Evolutionary conservation across 2,888 invertebrate genomes (phyloP), one percentile per base, ranked within the genome.

Genomic region (Apodemia mormo): DNA sequence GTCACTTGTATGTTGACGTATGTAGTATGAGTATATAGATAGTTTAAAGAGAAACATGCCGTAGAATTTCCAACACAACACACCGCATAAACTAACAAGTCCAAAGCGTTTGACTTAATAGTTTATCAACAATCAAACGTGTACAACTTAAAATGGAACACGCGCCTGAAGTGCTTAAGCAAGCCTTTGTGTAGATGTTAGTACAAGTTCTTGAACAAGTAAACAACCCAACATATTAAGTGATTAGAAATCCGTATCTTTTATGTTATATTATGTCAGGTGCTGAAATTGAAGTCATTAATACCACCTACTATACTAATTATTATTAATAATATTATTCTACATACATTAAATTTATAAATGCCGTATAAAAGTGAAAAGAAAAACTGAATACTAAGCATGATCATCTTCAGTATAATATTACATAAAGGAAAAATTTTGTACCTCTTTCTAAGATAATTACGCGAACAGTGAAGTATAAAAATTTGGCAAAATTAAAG

Each of bases 51-150:
- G 68, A 65, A 54, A 22, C 29, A 7, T 54, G 14, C 22, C 14
- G 2, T 33, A 61, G 61, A 61, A 30, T 14, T 30, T 14, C 3
- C 33, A 30, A 12, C 4, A 3, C 58, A 29, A 37, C 33, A 54
- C 49, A 29, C 10, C 9, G n/a, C 30, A 66, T 68, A 9, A 40
- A 40, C 40, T 43, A 69, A 69, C 65, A 65, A 37, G 64, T 52
- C 52, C 40, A 37, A 65, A 69, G 43, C 68, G 65, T 65, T 65
- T 65, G 65, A 69, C 68, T 69, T 65, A 65, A 54, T 69, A 69
- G 68, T 69, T 69, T 54, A 69, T 69, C 68, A 69, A 65, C 65
- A 69, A 56, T 65, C 54, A 43, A 69, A 69, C 43, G 40, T 58
- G 58, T 9, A 43, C 68, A 65, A 65, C 52, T 61, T 30, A 30